Percentiles rank a stretch among this genome's conserved stretches.
These are phyloP conservation scores for Chiroxiphia lanceolata DNA, from an alignment of 2,797 vertebrate genomes.

Conservation along the genomic window DNA sequence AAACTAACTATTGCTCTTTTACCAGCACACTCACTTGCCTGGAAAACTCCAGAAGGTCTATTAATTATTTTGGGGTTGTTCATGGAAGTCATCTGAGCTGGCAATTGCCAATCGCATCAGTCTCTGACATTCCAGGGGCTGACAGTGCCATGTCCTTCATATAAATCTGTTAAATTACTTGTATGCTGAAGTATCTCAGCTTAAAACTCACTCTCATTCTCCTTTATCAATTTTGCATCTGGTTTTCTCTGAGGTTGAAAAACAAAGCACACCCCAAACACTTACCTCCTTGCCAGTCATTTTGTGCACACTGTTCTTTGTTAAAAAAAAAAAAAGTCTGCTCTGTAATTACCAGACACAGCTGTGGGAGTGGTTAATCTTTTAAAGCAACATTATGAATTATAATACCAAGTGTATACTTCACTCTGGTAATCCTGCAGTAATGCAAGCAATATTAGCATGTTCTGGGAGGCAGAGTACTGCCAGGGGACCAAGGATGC, in stretches of 20 bases:
- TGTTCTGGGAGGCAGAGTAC: slow-evolving; percentile 66
- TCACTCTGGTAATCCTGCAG: slow-evolving; percentile 69
- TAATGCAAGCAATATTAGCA: slow-evolving; percentile 74
- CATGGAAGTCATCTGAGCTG: slow-evolving; percentile 26
- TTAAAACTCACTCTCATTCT: neutral
- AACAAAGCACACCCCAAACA: slow-evolving; percentile 56
- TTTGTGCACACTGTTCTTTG: slow-evolving; percentile 19
- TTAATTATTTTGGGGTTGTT: slow-evolving; percentile 67
- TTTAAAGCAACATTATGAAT: slow-evolving; percentile 77
- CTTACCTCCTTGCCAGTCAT: slow-evolving; percentile 49
- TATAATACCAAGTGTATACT: slow-evolving; percentile 74
- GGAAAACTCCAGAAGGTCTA: slow-evolving; percentile 64
- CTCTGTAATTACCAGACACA: slow-evolving; percentile 66
- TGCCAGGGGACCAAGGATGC: slow-evolving; percentile 63
- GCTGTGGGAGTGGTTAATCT: slow-evolving; percentile 74
- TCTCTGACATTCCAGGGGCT: slow-evolving; percentile 28
- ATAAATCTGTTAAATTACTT: slow-evolving; percentile 52
- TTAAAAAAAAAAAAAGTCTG: slow-evolving; percentile 35
- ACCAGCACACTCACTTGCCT: slow-evolving; percentile 32
- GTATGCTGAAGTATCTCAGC: slow-evolving; percentile 9
- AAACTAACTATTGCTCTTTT: slow-evolving; percentile 55
- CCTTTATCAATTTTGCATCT: slow-evolving; percentile 53
- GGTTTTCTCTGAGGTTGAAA: slow-evolving; percentile 43
- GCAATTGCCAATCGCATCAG: slow-evolving; percentile 35
- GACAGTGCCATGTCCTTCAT: slow-evolving; percentile 20